Conservation (phyloP, 2,797 vertebrate species). For the Oceanodroma leucorhoa region DNA sequence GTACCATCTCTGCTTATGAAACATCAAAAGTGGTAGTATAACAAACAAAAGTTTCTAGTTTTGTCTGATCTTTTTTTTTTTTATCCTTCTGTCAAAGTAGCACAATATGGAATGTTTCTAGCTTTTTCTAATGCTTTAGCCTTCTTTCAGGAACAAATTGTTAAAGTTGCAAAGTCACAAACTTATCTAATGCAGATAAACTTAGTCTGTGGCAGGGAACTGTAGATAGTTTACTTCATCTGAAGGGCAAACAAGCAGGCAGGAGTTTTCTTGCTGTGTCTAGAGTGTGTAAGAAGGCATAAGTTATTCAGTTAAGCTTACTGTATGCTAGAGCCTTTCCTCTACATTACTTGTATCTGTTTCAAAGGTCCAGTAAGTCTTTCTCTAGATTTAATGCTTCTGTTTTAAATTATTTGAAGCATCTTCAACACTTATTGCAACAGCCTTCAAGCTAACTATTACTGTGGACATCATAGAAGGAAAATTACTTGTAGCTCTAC, state of each 20-base stretch:
- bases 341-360: background rate
- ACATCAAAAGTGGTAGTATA: background rate
- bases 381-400: background rate
- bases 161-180: background rate
- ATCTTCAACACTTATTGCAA: background rate
- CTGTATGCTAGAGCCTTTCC: background rate
- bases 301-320: background rate
- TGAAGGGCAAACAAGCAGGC: background rate
- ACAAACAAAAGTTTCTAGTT: background rate
- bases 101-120: background rate
- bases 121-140: background rate
- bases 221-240: background rate
- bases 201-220: background rate
- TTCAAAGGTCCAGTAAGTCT: background rate
- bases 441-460: background rate
- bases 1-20: background rate
- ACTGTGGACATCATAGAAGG: background rate
- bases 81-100: background rate
- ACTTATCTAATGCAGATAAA: background rate
- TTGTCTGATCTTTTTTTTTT: background rate
- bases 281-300: background rate
- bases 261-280: background rate
- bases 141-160: background rate
- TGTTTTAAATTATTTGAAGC: background rate
- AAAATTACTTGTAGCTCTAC: background rate